Evolutionary conservation across 2,113 vertebrate genomes (phyloP).

Genomic region (Vanacampus margaritifer): DNA sequence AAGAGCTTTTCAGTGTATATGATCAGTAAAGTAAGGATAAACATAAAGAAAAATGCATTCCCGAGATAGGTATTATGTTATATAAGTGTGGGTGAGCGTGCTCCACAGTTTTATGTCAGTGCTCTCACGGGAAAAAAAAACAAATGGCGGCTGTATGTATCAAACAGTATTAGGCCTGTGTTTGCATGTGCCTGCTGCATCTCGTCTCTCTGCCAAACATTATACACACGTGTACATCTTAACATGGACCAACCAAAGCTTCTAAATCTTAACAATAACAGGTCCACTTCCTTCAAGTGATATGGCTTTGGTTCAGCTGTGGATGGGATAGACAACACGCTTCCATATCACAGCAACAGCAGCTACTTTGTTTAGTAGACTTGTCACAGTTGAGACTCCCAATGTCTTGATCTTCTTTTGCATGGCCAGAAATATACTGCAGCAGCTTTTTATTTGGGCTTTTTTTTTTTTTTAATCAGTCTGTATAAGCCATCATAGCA

Average conservation of each 20-base stretch:
- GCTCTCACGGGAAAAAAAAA: conserved; percentile 10
- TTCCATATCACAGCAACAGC: conserved; percentile 45
- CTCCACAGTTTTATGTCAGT: conserved; percentile 12
- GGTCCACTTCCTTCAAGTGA: conserved; percentile 58
- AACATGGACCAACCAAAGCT: conserved; percentile 68
- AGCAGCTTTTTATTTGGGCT: not conserved
- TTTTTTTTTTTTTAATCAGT: not conserved
- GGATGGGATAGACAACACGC: conserved; percentile 36
- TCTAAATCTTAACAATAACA: conserved; percentile 68
- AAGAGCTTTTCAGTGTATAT: conserved; percentile 20
- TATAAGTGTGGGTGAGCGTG: conserved; percentile 10
- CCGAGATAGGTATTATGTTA: conserved; percentile 15
- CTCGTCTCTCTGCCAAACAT: conserved; percentile 12
- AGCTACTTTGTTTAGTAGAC: conserved; percentile 43
- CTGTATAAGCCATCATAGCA: not conserved
- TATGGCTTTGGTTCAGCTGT: conserved; percentile 39
- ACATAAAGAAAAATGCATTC: conserved; percentile 19
- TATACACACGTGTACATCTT: conserved; percentile 6
- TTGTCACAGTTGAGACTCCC: conserved; percentile 41
- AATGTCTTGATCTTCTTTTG: conserved; percentile 12
- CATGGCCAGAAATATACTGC: conserved; percentile 23
- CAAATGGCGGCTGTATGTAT: conserved; percentile 7
- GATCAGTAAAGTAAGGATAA: conserved; percentile 20
- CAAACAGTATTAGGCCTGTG: conserved; percentile 24
- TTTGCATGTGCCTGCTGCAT: conserved; percentile 31